Conservation (phyloP, 1,140 invertebrate genomes). For the Drosophila burlai region DNA sequence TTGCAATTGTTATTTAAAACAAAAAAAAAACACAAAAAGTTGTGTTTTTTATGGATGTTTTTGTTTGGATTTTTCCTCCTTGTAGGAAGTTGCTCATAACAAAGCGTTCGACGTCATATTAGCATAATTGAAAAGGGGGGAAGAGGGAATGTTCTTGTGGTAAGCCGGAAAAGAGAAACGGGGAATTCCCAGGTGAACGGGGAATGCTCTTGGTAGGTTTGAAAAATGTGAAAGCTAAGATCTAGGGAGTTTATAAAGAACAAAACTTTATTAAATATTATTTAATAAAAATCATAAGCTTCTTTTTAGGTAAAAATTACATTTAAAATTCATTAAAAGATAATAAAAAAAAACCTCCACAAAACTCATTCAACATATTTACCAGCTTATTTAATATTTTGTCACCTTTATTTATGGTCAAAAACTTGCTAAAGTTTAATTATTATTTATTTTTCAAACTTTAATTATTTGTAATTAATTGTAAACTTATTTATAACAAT, state of each 20-base stretch:
- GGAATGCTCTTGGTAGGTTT: not conserved
- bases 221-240: too few species aligned
- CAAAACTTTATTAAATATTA: not conserved
- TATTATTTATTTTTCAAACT: not conserved
- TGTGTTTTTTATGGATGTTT: not conserved
- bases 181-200: not conserved
- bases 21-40: not conserved
- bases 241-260: too few species aligned
- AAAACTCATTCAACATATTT: too few species aligned
- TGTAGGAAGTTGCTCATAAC: slow-evolving; percentile 55
- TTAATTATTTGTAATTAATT: not conserved
- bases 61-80: not conserved
- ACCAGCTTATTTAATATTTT: not conserved
- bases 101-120: slow-evolving; percentile 67
- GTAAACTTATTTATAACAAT: not conserved
- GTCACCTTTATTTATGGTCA: not conserved
- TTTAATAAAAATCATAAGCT: not conserved
- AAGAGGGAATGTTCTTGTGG: not conserved
- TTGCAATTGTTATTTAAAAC: slow-evolving; percentile 10
- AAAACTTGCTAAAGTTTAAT: not conserved
- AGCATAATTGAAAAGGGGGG: slow-evolving; percentile 63
- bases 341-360: too few species aligned
- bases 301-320: not conserved
- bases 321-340: too few species aligned
- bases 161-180: not conserved